Evolutionary conservation across 2,797 vertebrate species (phyloP), one percentile per base, ranked within the genome.

Genomic region (Danio aesculapii): DNA sequence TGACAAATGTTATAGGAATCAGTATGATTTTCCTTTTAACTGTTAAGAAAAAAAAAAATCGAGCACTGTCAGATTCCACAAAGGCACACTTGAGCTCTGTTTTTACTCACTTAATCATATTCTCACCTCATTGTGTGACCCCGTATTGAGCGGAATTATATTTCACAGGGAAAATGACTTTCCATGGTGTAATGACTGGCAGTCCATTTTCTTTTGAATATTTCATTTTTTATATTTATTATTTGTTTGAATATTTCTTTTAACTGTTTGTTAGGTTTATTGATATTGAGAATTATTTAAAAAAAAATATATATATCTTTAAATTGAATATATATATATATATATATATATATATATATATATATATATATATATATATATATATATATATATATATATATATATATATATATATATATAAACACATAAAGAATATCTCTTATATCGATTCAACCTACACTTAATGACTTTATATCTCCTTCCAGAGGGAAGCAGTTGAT

Each of bases 61-160:
- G 82, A 68, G 52, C 69, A 80, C 86, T 83, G 87, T 90, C 86
- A 89, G 83, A 83, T 88, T 75, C 84, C 62, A 86, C 89, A 86
- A 83, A 75, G 59, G 82, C n/a, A 86, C 82, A 76, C 30, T 30
- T 30, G 30, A 14, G 8, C 1, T n/a, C 6, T 14, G 21, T 6
- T 67, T 66, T 47, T 47, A 55, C 19, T 46, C 17, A 55, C 62
- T 46, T 4, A 6, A 30, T 47, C 43, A 57, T 13, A 57, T 66
- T 16, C 43, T 47, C 14, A 67, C 41, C 39, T 46, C 39, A 9
- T 53, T 30, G 75, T 58, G 6, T 12, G 6, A 77, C 16, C 44
- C 9, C 5, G 2, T 17, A 12, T 39, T 47, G 10, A 57, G 14
- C 47, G n/a, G 16, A 44, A 64, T 7, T 19, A 14, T 19, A 76